Conservation (phyloP, 2,888 invertebrate genomes). For the Drosophila cognata region DNA sequence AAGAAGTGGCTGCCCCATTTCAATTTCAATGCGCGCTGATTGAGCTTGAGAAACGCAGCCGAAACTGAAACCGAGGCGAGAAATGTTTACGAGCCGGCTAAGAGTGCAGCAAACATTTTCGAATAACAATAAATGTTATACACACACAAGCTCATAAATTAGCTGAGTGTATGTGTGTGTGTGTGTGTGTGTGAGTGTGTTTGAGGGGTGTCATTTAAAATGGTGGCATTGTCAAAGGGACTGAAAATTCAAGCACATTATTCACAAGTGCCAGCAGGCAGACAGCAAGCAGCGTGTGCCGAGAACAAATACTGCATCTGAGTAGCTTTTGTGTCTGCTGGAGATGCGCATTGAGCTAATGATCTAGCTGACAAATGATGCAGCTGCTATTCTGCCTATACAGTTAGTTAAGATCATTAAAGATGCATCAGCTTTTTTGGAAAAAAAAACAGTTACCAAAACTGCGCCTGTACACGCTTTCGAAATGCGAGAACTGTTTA, state of each 20-base stretch:
- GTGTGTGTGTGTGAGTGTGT: slow-evolving; percentile 15
- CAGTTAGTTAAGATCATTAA: slow-evolving; percentile 22
- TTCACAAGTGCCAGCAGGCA: slow-evolving; percentile 25
- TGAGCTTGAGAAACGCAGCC: slow-evolving; percentile 47
- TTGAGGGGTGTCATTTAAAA: slow-evolving; percentile 53
- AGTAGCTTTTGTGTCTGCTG: slow-evolving; percentile 32
- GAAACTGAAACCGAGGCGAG: slow-evolving; percentile 46
- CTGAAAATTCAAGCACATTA: slow-evolving; percentile 29
- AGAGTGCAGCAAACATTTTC: slow-evolving; percentile 54
- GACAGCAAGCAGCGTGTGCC: slow-evolving; percentile 2
- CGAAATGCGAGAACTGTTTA: slow-evolving; percentile 15
- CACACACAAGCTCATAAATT: slow-evolving; percentile 55
- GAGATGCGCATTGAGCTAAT: slow-evolving; percentile 18
- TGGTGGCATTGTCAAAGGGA: slow-evolving; percentile 53
- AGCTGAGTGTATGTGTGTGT: slow-evolving; percentile 14
- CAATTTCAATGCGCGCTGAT: slow-evolving; percentile 58
- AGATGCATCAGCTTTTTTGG: not conserved
- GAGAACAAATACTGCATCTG: slow-evolving; percentile 26
- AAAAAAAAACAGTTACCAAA: not conserved
- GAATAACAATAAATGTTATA: slow-evolving; percentile 58
- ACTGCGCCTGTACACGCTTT: not conserved
- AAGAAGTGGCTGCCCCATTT: slow-evolving; percentile 39
- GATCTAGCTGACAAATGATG: slow-evolving; percentile 44
- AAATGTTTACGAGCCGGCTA: slow-evolving; percentile 50
- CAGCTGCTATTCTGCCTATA: slow-evolving; percentile 10